These are phyloP conservation scores for Gonioctena quinquepunctata DNA, from an alignment of 1,140 invertebrate species.

Conservation along the genomic window DNA sequence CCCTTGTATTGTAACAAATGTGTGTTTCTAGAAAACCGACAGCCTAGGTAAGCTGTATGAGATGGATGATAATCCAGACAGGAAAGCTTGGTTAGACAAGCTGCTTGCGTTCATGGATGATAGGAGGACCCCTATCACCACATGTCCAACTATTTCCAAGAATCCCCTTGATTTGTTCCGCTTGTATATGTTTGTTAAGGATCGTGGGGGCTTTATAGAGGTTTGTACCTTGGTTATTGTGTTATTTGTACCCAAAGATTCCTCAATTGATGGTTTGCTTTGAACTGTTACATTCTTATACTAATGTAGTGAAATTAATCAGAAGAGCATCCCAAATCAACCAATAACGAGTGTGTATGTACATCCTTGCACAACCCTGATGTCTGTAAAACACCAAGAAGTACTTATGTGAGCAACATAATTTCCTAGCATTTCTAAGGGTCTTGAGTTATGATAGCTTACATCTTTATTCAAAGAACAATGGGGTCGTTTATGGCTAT, in stretches of 20 bases:
- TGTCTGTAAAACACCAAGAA: too few species aligned
- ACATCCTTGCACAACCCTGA: too few species aligned
- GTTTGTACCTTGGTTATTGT: constrained; percentile 62
- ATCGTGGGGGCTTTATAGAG: constrained; percentile 96
- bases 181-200: constrained; percentile 92
- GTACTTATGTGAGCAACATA: too few species aligned
- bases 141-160: constrained; percentile 96
- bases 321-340: too few species aligned
- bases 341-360: too few species aligned
- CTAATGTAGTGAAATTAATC: too few species aligned
- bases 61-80: constrained; percentile 93
- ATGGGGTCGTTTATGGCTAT: too few species aligned
- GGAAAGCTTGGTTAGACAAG: constrained; percentile 89
- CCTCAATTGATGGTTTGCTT: neutral
- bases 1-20: neutral
- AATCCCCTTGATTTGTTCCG: constrained; percentile 96
- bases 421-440: too few species aligned
- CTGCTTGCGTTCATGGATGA: constrained; percentile 93
- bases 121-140: constrained; percentile 86
- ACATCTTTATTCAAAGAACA: too few species aligned
- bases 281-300: too few species aligned
- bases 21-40: constrained; percentile 77
- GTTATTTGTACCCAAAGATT: neutral
- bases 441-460: too few species aligned
- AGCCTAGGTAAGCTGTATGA: constrained; percentile 92